A percentile compares a stretch with the other conserved stretches of the same genome.
These are phyloP conservation scores for Limnodromus scolopaceus DNA, from an alignment of 2,797 vertebrate species.

Conservation along the genomic window DNA sequence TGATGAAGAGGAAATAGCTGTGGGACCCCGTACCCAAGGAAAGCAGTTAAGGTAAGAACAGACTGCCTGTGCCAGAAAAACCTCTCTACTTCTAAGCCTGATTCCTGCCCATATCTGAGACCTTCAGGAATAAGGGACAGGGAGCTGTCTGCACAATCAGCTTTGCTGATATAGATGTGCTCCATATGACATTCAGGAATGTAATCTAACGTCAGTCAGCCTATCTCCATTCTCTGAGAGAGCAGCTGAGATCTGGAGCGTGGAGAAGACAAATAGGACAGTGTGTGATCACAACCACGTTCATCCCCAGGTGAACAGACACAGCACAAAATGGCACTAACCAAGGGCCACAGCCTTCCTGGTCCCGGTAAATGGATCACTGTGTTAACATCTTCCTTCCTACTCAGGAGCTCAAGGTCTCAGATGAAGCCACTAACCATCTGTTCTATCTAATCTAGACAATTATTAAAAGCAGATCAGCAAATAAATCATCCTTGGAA, in stretches of 20 bases:
- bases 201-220: not conserved
- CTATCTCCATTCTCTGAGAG: not conserved
- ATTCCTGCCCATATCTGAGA: not conserved
- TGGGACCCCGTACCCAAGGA: not conserved
- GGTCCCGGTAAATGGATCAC: not conserved
- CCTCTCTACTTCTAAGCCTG: not conserved
- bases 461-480: constrained; percentile 35
- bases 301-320: not conserved
- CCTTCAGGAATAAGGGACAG: not conserved
- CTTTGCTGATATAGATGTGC: not conserved
- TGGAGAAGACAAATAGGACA: not conserved
- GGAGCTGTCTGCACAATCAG: not conserved
- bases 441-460: not conserved
- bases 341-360: not conserved
- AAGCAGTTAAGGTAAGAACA: not conserved
- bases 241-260: not conserved
- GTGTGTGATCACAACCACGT: not conserved
- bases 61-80: not conserved
- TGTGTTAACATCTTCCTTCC: not conserved
- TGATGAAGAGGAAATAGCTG: not conserved
- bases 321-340: not conserved
- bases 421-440: not conserved
- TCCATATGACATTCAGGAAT: not conserved
- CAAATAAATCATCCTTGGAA: constrained; percentile 39
- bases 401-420: not conserved